Base-by-base conservation (phyloP, 2,888 invertebrate species). In the Cheilosia variabilis region DNA sequence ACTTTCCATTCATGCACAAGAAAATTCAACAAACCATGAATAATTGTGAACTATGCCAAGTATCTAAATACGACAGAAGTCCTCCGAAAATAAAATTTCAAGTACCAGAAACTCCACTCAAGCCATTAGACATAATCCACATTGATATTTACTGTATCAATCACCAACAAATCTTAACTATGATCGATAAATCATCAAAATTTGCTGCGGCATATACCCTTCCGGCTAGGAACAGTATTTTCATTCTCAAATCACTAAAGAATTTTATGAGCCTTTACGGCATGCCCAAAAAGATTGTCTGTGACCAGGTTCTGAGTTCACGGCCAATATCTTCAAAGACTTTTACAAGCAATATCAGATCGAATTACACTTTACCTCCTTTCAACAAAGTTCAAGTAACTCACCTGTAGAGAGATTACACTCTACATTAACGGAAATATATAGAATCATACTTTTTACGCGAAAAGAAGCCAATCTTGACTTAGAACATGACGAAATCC, bases 251-350 rank as follows among this genome's bases (percentile, higher is more conserved):
- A 69, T 37, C 52, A 10, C 15, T 83, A 5, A 68, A 78, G 24
- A 53, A 68, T 4, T 83, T 22, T 19, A 73, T 84, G 2, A 78
- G 62, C 63, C 66, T 68, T 13, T 55, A 78, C 41, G 83, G 83
- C 43, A 78, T 60, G 1, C 78, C 78, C 1, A 34, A 19, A 7
- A 78, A 78, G 55, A 66, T 83, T 34, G 52, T 77, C 4, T 43
- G 27, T 15, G 71, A 72, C 31, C 68, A 73, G 72, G 68, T 1
- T 55, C 76, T n/a, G 63, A 73, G 58, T 72, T 78, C n/a, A 58
- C 65, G 2, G 37, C 77, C 15, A 87, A 63, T 24, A 68, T 75
- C 6, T 81, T 87, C 27, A 57, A 78, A 58, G 77, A 81, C 43
- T 63, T 87, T 24, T 77, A 66, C 4, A 76, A 60, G 4, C 60